Base-by-base conservation (phyloP, 1,140 invertebrate species). In the Pseudomyrmex cubaensis region DNA sequence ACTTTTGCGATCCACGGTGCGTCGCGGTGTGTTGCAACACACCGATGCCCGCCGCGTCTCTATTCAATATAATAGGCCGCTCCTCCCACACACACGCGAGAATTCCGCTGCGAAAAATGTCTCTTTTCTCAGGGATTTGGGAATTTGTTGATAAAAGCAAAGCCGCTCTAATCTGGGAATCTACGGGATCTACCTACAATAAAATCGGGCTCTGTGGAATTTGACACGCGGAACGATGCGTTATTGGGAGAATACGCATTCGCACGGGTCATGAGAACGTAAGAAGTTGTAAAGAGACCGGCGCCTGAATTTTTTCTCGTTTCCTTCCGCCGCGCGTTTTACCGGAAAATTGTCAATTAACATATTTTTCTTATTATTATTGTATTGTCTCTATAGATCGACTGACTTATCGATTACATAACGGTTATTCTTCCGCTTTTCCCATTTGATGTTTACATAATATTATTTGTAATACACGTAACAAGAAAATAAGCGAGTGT, bases 1-100 rank as follows among this genome's bases (percentile, higher is more conserved):
- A 80, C 64, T 80, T 80, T 80, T 17, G 76, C 76, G 54, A 70
- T 48, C 20, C 2, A 13, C 15, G 75, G 2, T 46, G 13, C 63
- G 50, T 52, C 66, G 20, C 35, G 5, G 5, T 7, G 35, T 52
- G 8, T 46, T 46, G 61, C n/a, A 67, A 48, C 64, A 67, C 56
- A 13, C 46, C 72, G 44, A 15, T 20, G 35, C 35, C 17, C n/a
- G 72, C 46, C 8, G 35, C 61, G 17, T 20, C 17, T 22, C 20
- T 35, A 61, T 80, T 80, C 44, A 35, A 4, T 9, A n/a, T 63
- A 63, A 63, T 7, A 35, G 35, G 5, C 35, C 73, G 46, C 35
- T 4, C 62, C 35, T 35, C 35, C 35, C 35, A 7, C 35, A 35
- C 35, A 35, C 35, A 35, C 17, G 48, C 1, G 10, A 15, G 46